phyloP scores from a whole-genome alignment of 2,797 vertebrate genomes.

The Anabas testudineus region DNA sequence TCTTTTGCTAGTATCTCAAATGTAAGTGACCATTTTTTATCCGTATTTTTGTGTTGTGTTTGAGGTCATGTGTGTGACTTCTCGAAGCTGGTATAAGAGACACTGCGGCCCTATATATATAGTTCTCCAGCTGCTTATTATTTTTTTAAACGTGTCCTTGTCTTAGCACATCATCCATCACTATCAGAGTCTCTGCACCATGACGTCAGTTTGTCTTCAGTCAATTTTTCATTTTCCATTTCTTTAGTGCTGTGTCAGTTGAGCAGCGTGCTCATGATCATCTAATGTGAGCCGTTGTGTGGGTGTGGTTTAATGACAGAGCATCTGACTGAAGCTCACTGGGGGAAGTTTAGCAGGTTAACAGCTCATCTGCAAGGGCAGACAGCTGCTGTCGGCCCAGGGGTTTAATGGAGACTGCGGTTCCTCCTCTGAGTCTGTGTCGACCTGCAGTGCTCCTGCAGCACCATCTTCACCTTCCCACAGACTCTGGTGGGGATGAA shows the following conservation, averaged over 20 bases:
- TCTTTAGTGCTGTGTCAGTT: constrained; percentile 19
- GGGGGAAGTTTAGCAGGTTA: constrained; percentile 55
- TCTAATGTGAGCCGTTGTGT: constrained; percentile 22
- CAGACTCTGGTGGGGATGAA: constrained; percentile 41
- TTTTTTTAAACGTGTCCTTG: constrained; percentile 45
- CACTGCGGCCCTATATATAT: constrained; percentile 30
- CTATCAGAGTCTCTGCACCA: constrained; percentile 60
- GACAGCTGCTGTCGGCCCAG: constrained; percentile 67
- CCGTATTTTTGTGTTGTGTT: constrained; percentile 23
- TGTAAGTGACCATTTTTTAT: constrained; percentile 45
- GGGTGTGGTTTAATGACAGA: constrained; percentile 52
- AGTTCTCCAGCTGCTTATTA: constrained; percentile 40
- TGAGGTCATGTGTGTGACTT: constrained; percentile 22
- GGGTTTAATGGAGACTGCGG: constrained; percentile 73
- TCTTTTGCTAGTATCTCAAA: constrained; percentile 47
- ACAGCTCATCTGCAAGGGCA: constrained; percentile 66
- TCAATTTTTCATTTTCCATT: constrained; percentile 11
- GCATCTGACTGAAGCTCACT: constrained; percentile 26
- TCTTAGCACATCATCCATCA: constrained; percentile 70
- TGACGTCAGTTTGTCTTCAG: constrained; percentile 63
- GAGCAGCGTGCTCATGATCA: constrained; percentile 5
- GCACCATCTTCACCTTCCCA: constrained; percentile 69
- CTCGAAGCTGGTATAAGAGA: constrained; percentile 12
- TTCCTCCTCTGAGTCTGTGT: constrained; percentile 44
- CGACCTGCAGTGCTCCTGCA: constrained; percentile 75